Base-by-base conservation (phyloP, 2,113 vertebrate species). In the Atrichornis clamosus region DNA sequence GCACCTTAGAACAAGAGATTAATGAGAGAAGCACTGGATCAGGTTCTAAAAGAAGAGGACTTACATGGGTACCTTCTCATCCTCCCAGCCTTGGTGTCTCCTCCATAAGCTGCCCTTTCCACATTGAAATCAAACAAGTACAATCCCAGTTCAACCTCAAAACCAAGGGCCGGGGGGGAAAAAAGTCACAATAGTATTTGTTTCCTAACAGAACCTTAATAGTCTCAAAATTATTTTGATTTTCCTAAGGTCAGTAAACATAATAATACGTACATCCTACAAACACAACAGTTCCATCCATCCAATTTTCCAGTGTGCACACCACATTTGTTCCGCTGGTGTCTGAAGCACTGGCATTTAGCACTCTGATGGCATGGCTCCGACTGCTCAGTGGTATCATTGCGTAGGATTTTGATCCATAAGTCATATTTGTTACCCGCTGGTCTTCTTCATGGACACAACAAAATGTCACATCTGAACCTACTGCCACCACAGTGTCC, bases 251-350 rank as follows among this genome's bases (percentile, higher is more conserved):
- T 76, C 65, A 89, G 27, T 82, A 79, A 84, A 72, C 19, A 37
- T 27, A 63, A 74, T 26, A 18, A 87, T 93, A 98, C 98, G 83
- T 97, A 98, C 98, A 98, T 96, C 98, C 98, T 22, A 96, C 97
- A 95, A 98, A 98, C 58, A 98, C n/a, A n/a, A 98, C 98, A 15
- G 97, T 96, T 94, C 98, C 98, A 53, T 65, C 84, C 15, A 97
- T 30, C 3, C 24, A 39, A 23, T 60, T 33, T 20, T 84, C 35
- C 0, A 90, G 46, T 11, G 14, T 73, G 89, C 97, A 98, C 55
- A 97, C 86, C 30, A 97, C 90, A 53, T 98, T 98, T 55, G 96
- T 95, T n/a, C 98, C 98, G 53, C 98, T 98, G 58, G 56, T 41
- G 47, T 39, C 22, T 22, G 97, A 97, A 87, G 77, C 91, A 59